Conservation (phyloP, 1,140 invertebrate species). For the Atopsyche davidsoni region DNA sequence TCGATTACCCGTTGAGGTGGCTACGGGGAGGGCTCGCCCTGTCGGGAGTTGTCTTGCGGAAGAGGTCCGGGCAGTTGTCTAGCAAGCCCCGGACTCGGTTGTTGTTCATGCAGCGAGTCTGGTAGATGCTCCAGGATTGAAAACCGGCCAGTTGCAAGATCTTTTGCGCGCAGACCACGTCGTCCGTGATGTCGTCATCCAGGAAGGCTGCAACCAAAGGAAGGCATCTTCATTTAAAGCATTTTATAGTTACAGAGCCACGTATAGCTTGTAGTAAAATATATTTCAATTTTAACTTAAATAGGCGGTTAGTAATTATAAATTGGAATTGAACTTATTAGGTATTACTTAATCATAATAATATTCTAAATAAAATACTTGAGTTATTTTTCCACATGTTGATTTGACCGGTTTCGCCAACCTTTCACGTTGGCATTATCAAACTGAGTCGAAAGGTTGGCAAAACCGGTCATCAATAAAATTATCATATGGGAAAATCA, state of each 20-base stretch:
- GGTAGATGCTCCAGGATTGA: conserved; percentile 33
- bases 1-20: no score
- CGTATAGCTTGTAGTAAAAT: background rate
- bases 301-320: conserved; percentile 1
- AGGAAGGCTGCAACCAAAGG: conserved; percentile 29
- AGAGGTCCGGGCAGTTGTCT: conserved; percentile 4
- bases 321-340: background rate
- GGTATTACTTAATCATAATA: no score
- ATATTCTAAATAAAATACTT: no score
- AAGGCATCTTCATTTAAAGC: background rate
- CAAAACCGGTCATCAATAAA: no score
- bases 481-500: no score
- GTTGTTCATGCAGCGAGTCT: conserved; percentile 47
- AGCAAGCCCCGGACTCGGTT: conserved; percentile 7
- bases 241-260: background rate
- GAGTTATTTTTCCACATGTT: no score
- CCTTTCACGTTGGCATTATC: no score
- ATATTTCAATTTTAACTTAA: background rate
- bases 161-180: conserved; percentile 31
- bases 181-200: conserved; percentile 33
- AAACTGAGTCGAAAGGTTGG: no score
- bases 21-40: background rate
- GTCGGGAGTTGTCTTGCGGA: background rate
- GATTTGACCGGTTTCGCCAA: no score
- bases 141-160: conserved; percentile 33